phyloP scores from a whole-genome alignment of 2,888 invertebrate species.

The Oithona nana region DNA sequence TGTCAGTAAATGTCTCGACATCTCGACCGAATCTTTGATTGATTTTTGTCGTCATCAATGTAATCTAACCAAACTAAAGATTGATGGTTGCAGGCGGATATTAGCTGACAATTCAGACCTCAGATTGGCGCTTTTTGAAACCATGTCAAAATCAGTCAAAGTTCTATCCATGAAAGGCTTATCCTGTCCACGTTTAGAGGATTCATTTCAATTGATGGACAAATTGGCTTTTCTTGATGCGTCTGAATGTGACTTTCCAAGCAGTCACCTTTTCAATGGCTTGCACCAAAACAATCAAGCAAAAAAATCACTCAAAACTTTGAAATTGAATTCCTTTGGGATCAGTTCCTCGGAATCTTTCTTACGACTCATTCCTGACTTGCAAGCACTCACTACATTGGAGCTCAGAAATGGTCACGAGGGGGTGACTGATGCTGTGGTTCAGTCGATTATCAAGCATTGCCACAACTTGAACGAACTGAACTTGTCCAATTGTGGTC shows the following conservation, averaged over 20 bases:
- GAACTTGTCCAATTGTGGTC: background rate
- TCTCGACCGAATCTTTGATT: background rate
- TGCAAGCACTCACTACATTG: background rate
- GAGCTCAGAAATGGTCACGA: background rate
- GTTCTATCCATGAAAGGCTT: background rate
- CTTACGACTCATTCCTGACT: background rate
- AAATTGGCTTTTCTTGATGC: background rate
- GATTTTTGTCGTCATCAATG: background rate
- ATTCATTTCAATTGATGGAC: background rate
- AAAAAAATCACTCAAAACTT: background rate
- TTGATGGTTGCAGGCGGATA: background rate
- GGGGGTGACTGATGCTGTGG: background rate
- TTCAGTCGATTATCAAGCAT: background rate
- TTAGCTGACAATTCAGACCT: background rate
- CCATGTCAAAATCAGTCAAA: background rate
- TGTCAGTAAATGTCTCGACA: background rate
- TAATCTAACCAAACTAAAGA: background rate
- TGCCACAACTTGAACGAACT: background rate
- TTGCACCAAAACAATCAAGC: background rate
- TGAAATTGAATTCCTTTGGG: background rate
- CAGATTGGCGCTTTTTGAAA: background rate
- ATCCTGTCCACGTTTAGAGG: background rate
- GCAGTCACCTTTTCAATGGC: background rate
- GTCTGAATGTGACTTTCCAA: background rate
- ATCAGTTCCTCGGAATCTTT: background rate